Evolutionary conservation across 37 sponge, comb jelly and placozoan species (phyloP), one percentile per base, ranked within the genome.

Genomic region (Mnemiopsis leidyi): DNA sequence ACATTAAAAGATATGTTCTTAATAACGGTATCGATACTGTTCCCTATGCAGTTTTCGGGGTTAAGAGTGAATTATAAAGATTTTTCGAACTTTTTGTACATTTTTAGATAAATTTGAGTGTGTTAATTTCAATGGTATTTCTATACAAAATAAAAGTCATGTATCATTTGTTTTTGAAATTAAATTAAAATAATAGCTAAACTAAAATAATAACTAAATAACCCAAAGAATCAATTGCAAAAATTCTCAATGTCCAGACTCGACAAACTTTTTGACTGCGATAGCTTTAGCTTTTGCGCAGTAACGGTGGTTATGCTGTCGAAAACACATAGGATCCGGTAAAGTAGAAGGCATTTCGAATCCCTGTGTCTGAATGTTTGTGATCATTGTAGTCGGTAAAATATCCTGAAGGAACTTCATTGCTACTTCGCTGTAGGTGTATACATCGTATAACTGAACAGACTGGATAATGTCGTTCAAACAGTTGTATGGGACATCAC

Each of bases 221-320:
- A 48, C 61, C 61, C 61, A 48, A 48, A 13, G 13, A 48, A 48
- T n/a, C n/a, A n/a, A n/a, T n/a, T n/a, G n/a, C n/a, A n/a, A n/a
- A n/a, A n/a, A n/a, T n/a, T n/a, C n/a, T n/a, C n/a, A n/a, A n/a
- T n/a, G 13, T 48, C 13, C 5, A 48, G 61, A 48, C 13, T 48
- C 36, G 33, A 34, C 36, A 77, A 77, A 77, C 2, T 77, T 32
- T 34, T 77, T 9, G 2, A 77, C 33, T 20, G 35, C 79, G 18
- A 31, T 18, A 77, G 35, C 33, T 77, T 77, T 77, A 16, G 79
- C 79, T 18, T 77, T 77, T 1, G 79, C 79, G 33, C 79, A 77
- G 33, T 77, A 77, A 34, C 79, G 1, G 20, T 1, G 35, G 3
- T 31, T 31, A 36, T 77, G 79, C 3, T 1, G 16, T 0, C 79